phyloP scores from a whole-genome alignment of 2,888 invertebrate genomes.

The Sinodicranocentrus sp. region DNA sequence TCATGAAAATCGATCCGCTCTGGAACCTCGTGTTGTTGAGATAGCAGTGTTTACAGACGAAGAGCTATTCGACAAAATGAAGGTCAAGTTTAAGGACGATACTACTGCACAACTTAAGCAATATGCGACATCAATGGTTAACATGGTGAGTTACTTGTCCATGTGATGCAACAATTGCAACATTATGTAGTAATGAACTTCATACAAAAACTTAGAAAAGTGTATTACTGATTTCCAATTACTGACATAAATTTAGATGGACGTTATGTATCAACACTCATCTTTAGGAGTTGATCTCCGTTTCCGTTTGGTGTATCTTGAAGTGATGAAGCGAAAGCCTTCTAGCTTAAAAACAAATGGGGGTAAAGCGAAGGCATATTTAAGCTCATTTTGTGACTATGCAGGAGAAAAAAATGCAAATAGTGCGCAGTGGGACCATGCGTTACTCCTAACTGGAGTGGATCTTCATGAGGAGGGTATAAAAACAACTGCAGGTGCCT shows the following conservation, averaged over 20 bases:
- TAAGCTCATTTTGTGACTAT: slow-evolving; percentile 78
- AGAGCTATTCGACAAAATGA: slow-evolving; percentile 75
- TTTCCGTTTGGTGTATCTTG: slow-evolving; percentile 77
- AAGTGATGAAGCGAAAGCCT: slow-evolving; percentile 76
- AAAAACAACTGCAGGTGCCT: slow-evolving; percentile 68
- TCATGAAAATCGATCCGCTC: slow-evolving; percentile 13
- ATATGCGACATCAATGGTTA: slow-evolving; percentile 75
- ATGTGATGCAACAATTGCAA: background rate
- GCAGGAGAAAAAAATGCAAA: slow-evolving; percentile 73
- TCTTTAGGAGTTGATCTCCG: slow-evolving; percentile 77
- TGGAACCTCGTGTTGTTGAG: slow-evolving; percentile 75
- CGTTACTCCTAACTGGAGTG: slow-evolving; percentile 77
- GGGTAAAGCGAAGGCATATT: slow-evolving; percentile 78
- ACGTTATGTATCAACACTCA: slow-evolving; percentile 77
- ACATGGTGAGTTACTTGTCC: slow-evolving; percentile 68
- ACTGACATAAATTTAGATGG: slow-evolving; percentile 75
- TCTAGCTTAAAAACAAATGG: slow-evolving; percentile 74
- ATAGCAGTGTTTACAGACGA: slow-evolving; percentile 77
- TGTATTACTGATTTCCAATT: background rate
- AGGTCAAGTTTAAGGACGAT: slow-evolving; percentile 71
- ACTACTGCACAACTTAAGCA: slow-evolving; percentile 72
- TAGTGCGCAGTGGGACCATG: slow-evolving; percentile 78
- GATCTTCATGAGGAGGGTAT: slow-evolving; percentile 76
- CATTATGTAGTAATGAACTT: slow-evolving; percentile 1
- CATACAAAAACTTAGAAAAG: too few relatives aligned